These are phyloP conservation scores for Hipposideros larvatus DNA, from an alignment of 2,797 vertebrate genomes.

Conservation along the genomic window DNA sequence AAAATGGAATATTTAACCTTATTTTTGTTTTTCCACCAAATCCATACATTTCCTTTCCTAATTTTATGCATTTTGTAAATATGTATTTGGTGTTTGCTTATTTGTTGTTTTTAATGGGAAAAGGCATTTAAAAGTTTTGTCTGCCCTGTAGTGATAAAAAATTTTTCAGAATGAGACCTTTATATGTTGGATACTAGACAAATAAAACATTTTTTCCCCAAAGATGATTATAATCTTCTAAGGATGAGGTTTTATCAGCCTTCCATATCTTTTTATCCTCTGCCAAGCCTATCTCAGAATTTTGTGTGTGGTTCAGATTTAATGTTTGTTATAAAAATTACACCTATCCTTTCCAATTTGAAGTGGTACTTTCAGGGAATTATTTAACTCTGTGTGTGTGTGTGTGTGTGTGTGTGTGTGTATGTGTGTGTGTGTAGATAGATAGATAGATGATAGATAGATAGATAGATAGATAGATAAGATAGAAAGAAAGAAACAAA, in stretches of 20 bases:
- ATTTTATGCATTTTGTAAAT: background rate
- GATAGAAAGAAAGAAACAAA: background rate
- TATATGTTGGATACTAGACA: constrained; percentile 17
- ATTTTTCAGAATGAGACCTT: constrained; percentile 20
- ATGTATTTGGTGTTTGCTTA: background rate
- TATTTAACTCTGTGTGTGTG: background rate
- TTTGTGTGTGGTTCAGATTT: constrained; percentile 47
- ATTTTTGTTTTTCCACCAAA: background rate
- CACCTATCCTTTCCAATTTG: background rate
- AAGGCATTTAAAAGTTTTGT: constrained; percentile 6
- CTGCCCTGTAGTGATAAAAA: background rate
- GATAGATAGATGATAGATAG: background rate
- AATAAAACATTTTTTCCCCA: background rate
- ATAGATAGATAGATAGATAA: no score
- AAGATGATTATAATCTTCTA: background rate
- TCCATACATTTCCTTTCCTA: constrained; percentile 5
- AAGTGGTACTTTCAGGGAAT: background rate
- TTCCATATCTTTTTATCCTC: constrained; percentile 2
- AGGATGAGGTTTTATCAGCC: background rate
- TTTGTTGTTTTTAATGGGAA: constrained; percentile 31
- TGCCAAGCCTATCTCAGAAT: background rate
- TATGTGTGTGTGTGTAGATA: background rate
- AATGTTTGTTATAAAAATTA: constrained; percentile 40
- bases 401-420: background rate
- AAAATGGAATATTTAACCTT: constrained; percentile 34